A percentile compares a stretch with the other conserved stretches of the same genome.
Evolutionary conservation across 2,888 invertebrate species (phyloP).

Genomic region (Nezara viridula): DNA sequence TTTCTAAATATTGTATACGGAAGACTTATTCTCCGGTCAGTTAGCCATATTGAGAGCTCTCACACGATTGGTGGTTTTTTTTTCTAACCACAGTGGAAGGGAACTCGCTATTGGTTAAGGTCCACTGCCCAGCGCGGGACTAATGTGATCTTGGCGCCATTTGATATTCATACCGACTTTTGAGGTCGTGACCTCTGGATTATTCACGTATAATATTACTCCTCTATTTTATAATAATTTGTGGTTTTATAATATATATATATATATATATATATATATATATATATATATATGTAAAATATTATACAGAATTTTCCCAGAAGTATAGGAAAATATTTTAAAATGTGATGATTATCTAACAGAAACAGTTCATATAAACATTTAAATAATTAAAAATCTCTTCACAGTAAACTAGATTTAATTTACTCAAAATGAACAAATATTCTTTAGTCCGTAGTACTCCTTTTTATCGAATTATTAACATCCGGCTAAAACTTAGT

Average conservation of each 20-base stretch:
- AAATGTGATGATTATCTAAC: no score
- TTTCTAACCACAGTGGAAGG: slow-evolving; percentile 13
- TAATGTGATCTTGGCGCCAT: slow-evolving; percentile 36
- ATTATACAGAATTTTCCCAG: neutral
- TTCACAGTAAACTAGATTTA: no score
- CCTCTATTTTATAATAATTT: neutral
- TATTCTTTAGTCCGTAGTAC: no score
- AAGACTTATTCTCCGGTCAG: neutral
- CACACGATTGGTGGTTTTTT: neutral
- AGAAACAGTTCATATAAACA: no score
- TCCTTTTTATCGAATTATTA: no score
- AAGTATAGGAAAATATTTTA: no score
- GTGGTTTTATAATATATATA: neutral
- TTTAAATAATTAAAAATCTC: no score
- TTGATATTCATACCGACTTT: slow-evolving; percentile 29
- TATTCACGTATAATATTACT: neutral
- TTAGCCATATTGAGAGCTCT: slow-evolving; percentile 18
- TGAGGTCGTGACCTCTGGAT: neutral
- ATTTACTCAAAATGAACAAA: no score
- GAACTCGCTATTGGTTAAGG: slow-evolving; percentile 23
- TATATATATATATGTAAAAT: neutral
- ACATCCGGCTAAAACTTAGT: no score
- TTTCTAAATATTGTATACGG: neutral
- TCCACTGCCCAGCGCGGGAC: neutral
- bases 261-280: neutral